A percentile compares a stretch with the other conserved stretches of the same genome.
phyloP scores from a whole-genome alignment of 2,888 invertebrate species.

The Anthoptus insignis region DNA sequence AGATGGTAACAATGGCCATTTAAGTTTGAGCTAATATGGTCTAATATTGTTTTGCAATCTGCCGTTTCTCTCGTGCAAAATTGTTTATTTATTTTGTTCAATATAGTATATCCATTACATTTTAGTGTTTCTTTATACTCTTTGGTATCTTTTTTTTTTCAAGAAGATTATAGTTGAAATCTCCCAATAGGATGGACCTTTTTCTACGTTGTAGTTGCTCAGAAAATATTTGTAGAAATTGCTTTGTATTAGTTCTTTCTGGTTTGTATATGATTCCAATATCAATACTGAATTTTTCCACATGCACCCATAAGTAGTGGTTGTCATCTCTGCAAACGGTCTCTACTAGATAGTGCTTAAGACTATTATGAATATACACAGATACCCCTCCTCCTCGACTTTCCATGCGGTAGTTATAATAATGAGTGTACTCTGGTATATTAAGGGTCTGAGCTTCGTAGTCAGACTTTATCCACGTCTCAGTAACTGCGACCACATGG shows the following conservation, averaged over 20 bases:
- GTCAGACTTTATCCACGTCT: not conserved
- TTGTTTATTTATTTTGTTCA: constrained; percentile 15
- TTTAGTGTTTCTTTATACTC: not conserved
- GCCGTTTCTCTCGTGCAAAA: constrained; percentile 6
- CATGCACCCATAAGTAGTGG: not conserved
- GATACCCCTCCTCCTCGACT: no score
- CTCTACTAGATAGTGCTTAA: no score
- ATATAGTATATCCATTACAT: not conserved
- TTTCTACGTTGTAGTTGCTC: not conserved
- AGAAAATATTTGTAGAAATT: not conserved
- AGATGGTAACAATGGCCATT: not conserved
- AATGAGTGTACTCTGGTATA: no score
- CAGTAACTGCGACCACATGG: not conserved
- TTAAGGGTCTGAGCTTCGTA: no score
- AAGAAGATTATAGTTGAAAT: constrained; percentile 3
- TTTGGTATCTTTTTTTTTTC: not conserved
- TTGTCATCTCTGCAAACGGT: no score
- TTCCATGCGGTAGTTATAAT: no score
- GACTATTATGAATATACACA: no score
- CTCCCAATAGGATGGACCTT: constrained; percentile 1
- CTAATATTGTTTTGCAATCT: not conserved
- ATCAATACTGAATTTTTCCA: constrained; percentile 7
- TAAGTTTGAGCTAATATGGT: constrained; percentile 12
- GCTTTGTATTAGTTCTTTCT: not conserved
- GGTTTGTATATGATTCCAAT: constrained; percentile 5